Evolutionary conservation across 2,888 invertebrate genomes (phyloP), one percentile per base, ranked within the genome.

Genomic region (Rotaria socialis): DNA sequence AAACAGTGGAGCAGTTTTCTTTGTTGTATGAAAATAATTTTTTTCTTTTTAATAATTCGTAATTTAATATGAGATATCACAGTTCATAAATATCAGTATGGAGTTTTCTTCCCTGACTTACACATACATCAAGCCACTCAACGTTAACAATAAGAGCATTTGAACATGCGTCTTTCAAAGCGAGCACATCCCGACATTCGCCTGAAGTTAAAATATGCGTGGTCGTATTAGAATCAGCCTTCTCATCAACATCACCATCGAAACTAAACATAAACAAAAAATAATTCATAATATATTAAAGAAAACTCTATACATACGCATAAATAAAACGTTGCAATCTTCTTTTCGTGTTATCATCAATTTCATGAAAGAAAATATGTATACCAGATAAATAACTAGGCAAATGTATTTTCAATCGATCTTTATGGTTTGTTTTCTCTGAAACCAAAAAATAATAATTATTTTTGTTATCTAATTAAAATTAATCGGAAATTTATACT

Each of bases 291-390:
- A n/a, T 84, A 85, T 47, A 24, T 58, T n/a, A 50, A 27, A 52
- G n/a, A 22, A 2, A 35, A 16, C 14, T 41, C 27, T 89, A 90
- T 90, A 90, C 90, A 90, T 90, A 90, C 89, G 90, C 89, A 60
- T 90, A 88, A 74, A 90, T 88, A 86, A 89, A 89, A 88, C 90
- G 87, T 86, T 88, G 89, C 85, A 89, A 89, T 50, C 87, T 88
- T 84, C 89, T 89, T 84, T 87, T 87, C 11, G 88, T 87, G 10
- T 89, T 89, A 10, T 88, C 87, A 14, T 88, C 67, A 24, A 90
- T 87, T 19, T 89, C 88, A 43, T 89, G 88, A 80, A 90, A 88
- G 87, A 89, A 89, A 10, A 89, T 87, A 0, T 88, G 87, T 7
- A 89, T 85, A 10, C 89, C 90, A 55, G 88, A 86, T 87, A 90